Evolutionary conservation across 2,113 vertebrate genomes (phyloP), one percentile per base, ranked within the genome.

Genomic region (Takifugu flavidus): DNA sequence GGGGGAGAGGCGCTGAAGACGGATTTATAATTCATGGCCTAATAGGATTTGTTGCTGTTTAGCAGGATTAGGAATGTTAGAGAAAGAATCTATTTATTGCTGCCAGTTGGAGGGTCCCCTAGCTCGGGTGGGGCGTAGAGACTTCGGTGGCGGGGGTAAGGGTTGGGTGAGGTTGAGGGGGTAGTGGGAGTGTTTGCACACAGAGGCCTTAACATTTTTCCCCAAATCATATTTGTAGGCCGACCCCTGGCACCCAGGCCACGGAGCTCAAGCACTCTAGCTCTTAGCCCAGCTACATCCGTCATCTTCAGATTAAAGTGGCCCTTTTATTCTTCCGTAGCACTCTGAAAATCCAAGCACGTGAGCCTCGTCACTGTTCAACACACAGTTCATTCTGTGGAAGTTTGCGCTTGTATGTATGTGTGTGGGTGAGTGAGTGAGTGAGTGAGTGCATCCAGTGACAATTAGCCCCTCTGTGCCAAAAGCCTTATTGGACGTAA

Each of bases 21-120:
- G 88, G 90, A 89, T 90, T 92, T 92, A 91, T 87, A 90, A 92
- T 92, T 91, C 91, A 92, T 90, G 87, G 82, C 84, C 87, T 93
- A 93, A 93, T 91, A 92, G 90, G 91, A 93, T 93, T 93, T 91
- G 88, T 87, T 88, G 89, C 90, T 91, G 90, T 93, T 94, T 92
- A 91, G 92, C 79, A 79, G 89, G 92, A 93, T 93, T 92, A 94
- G 75, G 81, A 85, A 82, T 89, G 88, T 91, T 92, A 89, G 80
- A 93, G 89, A 92, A 92, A 91, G 77, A 90, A 88, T 84, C 88
- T 90, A 90, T 91, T 93, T 92, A 92, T 93, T 90, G 82, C 84
- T 77, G 79, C 70, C 75, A 87, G 86, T 91, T 79, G 77, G 90
- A 88, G 87, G 89, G 87, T 88, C 80, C 78, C 73, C 64, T 55